phyloP scores from a whole-genome alignment of 2,113 vertebrate species.

The Microtus pennsylvanicus region DNA sequence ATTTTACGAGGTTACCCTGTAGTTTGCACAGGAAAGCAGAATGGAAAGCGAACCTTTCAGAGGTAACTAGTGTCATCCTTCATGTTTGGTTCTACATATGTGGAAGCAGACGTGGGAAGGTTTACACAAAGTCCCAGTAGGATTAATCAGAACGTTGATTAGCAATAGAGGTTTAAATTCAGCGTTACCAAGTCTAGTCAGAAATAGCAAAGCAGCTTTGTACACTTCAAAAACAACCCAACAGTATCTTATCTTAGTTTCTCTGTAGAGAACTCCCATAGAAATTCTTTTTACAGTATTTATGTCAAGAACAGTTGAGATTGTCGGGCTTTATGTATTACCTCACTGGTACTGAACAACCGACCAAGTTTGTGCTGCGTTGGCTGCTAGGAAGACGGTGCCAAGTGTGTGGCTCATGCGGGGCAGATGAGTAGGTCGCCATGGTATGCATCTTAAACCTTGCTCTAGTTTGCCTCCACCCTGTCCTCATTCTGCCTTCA shows the following conservation, averaged over 20 bases:
- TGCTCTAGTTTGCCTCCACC: neutral
- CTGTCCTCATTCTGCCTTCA: neutral
- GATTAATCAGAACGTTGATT: neutral
- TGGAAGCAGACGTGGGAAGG: neutral
- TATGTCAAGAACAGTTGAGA: constrained; percentile 9
- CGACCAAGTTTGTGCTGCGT: constrained; percentile 8
- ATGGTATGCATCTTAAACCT: constrained; percentile 12
- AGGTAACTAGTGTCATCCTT: neutral
- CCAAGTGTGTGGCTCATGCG: neutral
- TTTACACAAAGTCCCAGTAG: neutral
- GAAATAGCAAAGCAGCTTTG: neutral
- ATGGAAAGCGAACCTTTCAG: neutral
- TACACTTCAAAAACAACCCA: neutral
- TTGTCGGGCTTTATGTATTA: neutral
- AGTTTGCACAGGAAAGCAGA: neutral
- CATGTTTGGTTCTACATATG: neutral
- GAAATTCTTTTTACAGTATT: constrained; percentile 14
- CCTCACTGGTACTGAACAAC: neutral
- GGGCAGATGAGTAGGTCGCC: neutral
- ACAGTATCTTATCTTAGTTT: neutral
- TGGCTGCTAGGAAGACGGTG: constrained; percentile 21
- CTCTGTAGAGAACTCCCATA: neutral
- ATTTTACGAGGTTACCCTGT: constrained; percentile 13
- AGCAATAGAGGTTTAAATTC: neutral
- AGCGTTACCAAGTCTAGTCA: neutral